phyloP scores from a whole-genome alignment of 2,888 invertebrate species.

The Perithous albicinctus region DNA sequence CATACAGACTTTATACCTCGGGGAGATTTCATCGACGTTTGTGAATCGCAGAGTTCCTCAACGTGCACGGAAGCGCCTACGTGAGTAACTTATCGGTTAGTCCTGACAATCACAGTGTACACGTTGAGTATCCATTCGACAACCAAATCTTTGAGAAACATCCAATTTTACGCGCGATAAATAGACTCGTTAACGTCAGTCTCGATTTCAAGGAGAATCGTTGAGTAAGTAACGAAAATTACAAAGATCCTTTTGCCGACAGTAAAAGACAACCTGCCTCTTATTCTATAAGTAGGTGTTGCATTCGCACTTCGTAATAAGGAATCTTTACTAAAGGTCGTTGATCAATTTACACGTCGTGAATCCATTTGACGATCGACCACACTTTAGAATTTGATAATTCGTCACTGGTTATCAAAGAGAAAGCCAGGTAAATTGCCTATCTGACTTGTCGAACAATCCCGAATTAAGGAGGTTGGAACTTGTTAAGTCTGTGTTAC shows the following conservation, averaged over 20 bases:
- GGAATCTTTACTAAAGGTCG: conserved; percentile 23
- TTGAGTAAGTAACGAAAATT: conserved; percentile 32
- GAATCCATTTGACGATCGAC: conserved; percentile 13
- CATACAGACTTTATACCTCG: not conserved
- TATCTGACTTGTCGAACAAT: not conserved
- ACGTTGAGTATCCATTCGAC: not conserved
- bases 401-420: conserved; percentile 25
- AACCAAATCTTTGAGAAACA: conserved; percentile 3
- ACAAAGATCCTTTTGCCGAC: conserved; percentile 29
- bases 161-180: conserved; percentile 20
- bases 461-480: too few species aligned
- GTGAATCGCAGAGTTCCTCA: not conserved
- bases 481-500: too few species aligned
- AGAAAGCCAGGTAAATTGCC: conserved; percentile 56
- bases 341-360: not conserved
- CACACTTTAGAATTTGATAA: conserved; percentile 8
- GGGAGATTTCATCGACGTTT: not conserved
- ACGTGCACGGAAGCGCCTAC: not conserved
- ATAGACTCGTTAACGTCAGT: conserved; percentile 27
- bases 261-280: not conserved
- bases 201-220: not conserved
- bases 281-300: conserved; percentile 6
- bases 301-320: not conserved
- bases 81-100: conserved; percentile 16
- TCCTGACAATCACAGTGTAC: not conserved